phyloP scores from a whole-genome alignment of 2,797 vertebrate genomes.

The Rachycentron canadum region DNA sequence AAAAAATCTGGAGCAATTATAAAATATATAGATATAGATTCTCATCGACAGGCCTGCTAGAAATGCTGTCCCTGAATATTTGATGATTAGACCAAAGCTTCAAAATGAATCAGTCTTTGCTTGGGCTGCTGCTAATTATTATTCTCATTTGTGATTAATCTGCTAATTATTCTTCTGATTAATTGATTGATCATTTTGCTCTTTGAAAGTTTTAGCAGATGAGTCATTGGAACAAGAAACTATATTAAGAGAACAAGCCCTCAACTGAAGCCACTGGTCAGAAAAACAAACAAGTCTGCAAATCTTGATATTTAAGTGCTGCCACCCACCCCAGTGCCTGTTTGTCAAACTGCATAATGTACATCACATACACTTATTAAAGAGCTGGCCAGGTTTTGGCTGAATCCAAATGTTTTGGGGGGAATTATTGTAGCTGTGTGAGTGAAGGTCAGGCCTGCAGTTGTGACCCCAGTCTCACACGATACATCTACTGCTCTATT shows the following conservation, averaged over 20 bases:
- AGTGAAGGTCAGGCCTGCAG: slow-evolving; percentile 28
- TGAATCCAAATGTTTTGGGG: slow-evolving; percentile 37
- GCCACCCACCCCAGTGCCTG: not conserved
- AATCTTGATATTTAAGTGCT: slow-evolving; percentile 2
- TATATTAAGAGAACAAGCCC: not conserved
- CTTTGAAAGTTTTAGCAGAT: no score
- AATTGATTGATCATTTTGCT: no score
- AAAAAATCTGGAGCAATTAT: not conserved
- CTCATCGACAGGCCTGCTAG: not conserved
- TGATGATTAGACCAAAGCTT: not conserved
- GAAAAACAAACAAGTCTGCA: slow-evolving; percentile 20
- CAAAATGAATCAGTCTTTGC: not conserved
- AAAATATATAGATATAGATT: not conserved
- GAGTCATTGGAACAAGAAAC: not conserved
- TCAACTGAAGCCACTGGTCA: not conserved
- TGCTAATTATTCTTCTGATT: not conserved
- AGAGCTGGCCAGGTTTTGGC: slow-evolving; percentile 32
- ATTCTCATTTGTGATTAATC: not conserved
- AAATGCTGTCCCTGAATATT: not conserved
- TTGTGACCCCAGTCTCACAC: slow-evolving; percentile 60
- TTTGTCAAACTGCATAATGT: slow-evolving; percentile 14
- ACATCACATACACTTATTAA: slow-evolving; percentile 48
- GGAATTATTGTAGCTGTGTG: slow-evolving; percentile 30
- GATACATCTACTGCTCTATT: slow-evolving; percentile 77
- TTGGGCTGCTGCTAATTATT: not conserved